Conservation (phyloP, 2,113 vertebrate species). For the Colistium nudipinnis region DNA sequence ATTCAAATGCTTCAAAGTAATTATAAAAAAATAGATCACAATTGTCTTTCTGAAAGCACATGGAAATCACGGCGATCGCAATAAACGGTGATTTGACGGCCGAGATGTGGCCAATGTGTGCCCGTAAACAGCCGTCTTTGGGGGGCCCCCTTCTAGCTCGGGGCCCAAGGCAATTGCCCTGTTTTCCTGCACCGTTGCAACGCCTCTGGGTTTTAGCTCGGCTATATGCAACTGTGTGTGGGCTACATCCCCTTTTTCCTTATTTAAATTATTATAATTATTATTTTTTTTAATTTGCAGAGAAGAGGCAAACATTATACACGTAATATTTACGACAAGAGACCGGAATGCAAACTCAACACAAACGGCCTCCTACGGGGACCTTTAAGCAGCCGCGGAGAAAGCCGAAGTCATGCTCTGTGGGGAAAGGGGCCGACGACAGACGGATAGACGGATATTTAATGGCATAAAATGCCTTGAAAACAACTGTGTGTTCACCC, state of each 20-base stretch:
- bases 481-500: too few relatives aligned
- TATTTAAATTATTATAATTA: too few relatives aligned
- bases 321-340: constrained; percentile 1
- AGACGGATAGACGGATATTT: not conserved
- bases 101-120: too few relatives aligned
- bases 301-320: not conserved
- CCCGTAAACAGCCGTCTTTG: too few relatives aligned
- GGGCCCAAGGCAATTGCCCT: too few relatives aligned
- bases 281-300: not conserved
- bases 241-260: too few relatives aligned
- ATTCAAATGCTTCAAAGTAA: constrained; percentile 32
- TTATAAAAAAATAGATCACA: constrained; percentile 18
- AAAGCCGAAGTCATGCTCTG: not conserved
- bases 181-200: too few relatives aligned
- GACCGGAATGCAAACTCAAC: constrained; percentile 6
- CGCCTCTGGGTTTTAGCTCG: too few relatives aligned
- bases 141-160: too few relatives aligned
- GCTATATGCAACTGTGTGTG: too few relatives aligned
- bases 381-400: not conserved
- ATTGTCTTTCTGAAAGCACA: not conserved
- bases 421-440: not conserved
- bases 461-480: too few relatives aligned
- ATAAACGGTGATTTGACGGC: too few relatives aligned
- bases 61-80: not conserved
- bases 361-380: constrained; percentile 1